These are phyloP conservation scores for Druon quercuslanigerum DNA, from an alignment of 1,140 invertebrate genomes.

Conservation along the genomic window DNA sequence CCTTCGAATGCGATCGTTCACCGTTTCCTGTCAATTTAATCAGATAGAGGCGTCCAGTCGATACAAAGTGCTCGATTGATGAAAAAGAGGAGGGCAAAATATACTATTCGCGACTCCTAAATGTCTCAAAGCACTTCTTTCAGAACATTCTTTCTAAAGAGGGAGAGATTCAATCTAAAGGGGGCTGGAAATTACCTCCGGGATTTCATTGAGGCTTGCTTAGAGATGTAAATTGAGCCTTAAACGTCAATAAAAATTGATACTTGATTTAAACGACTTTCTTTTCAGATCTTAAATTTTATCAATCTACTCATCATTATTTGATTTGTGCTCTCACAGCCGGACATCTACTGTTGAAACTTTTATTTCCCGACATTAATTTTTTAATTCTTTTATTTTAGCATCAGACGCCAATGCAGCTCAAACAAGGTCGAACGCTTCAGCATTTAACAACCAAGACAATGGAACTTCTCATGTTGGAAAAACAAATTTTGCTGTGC, in stretches of 20 bases:
- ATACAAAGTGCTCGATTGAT: conserved; percentile 16
- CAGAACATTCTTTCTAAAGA: neutral
- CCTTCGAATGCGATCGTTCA: conserved; percentile 2
- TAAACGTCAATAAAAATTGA: too few species aligned
- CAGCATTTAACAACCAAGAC: conserved; percentile 73
- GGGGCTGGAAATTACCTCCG: too few species aligned
- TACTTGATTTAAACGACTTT: too few species aligned
- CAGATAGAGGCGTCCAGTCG: conserved; percentile 4
- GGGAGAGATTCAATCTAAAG: too few species aligned
- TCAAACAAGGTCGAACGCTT: conserved; percentile 67
- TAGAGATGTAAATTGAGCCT: too few species aligned
- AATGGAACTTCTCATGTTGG: conserved; percentile 68
- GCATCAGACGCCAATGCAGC: conserved; percentile 76
- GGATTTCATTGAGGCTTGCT: too few species aligned
- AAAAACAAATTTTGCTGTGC: conserved; percentile 79
- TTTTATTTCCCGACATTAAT: too few species aligned
- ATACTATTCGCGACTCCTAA: neutral
- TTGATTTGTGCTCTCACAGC: too few species aligned
- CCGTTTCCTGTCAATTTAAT: conserved; percentile 15
- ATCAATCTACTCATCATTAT: too few species aligned
- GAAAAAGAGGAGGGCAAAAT: neutral
- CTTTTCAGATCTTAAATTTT: too few species aligned
- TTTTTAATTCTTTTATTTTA: conserved; percentile 58
- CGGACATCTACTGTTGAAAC: too few species aligned
- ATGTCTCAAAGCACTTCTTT: neutral